Evolutionary conservation across 2,113 vertebrate genomes (phyloP).

Genomic region (Protomyctophum bolini): DNA sequence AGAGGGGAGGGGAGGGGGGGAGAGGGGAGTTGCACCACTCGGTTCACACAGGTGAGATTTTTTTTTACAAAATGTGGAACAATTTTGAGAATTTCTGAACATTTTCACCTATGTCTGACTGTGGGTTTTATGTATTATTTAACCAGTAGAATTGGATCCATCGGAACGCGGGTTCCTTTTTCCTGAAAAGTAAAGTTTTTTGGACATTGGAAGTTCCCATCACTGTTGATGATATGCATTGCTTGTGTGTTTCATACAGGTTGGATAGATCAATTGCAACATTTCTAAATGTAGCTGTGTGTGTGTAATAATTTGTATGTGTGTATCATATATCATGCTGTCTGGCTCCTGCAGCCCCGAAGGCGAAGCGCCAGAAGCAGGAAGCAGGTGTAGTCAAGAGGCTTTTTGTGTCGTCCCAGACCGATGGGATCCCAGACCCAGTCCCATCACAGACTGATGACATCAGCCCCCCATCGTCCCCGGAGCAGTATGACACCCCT

Average conservation of each 20-base stretch:
- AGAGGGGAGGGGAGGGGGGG: too few relatives aligned
- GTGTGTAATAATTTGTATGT: not conserved
- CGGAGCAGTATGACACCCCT: conserved; percentile 55
- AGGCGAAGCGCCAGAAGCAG: conserved; percentile 82
- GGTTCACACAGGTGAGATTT: too few relatives aligned
- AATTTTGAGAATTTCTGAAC: too few relatives aligned
- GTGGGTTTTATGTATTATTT: too few relatives aligned
- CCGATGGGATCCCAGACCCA: conserved; percentile 57
- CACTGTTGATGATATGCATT: not conserved
- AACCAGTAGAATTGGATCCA: too few relatives aligned
- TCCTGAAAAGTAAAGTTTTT: too few relatives aligned
- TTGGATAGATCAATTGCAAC: too few relatives aligned
- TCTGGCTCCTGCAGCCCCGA: conserved; percentile 75
- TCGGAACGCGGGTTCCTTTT: too few relatives aligned
- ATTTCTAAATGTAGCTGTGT: not conserved
- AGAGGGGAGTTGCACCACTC: too few relatives aligned
- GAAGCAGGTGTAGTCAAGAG: conserved; percentile 83
- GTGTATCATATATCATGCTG: not conserved
- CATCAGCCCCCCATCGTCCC: conserved; percentile 79
- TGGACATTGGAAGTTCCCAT: too few relatives aligned
- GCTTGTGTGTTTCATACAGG: not conserved
- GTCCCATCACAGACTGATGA: conserved; percentile 49
- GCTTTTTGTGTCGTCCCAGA: conserved; percentile 73
- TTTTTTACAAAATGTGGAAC: too few relatives aligned
- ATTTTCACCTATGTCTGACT: not conserved